phyloP scores from a whole-genome alignment of 2,797 vertebrate genomes.

The Acanthiza pusilla region DNA sequence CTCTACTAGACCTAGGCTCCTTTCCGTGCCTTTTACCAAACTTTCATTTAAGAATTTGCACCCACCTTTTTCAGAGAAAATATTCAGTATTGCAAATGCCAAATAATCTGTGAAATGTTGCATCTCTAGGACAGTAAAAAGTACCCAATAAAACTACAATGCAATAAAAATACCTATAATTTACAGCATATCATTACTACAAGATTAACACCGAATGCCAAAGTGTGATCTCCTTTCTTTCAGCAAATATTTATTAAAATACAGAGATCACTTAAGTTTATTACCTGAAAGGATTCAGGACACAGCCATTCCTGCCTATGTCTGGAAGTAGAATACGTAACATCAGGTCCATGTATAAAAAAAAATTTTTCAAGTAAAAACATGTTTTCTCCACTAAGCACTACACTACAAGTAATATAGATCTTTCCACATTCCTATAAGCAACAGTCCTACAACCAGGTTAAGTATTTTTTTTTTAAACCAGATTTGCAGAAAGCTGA shows the following conservation, averaged over 20 bases:
- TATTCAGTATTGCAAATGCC: background rate
- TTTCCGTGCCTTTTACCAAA: background rate
- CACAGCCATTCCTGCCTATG: background rate
- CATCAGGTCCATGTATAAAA: background rate
- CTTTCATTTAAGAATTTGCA: background rate
- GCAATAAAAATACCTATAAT: background rate
- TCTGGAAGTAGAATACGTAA: background rate
- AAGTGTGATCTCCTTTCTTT: background rate
- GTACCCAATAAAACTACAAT: background rate
- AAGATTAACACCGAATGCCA: background rate
- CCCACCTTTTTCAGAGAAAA: background rate
- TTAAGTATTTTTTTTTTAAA: background rate
- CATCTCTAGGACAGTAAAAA: background rate
- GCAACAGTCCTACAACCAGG: background rate
- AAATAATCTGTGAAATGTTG: background rate
- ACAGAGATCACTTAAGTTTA: background rate
- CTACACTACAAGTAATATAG: accelerated
- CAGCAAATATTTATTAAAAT: background rate
- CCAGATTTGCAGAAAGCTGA: background rate
- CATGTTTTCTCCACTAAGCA: background rate
- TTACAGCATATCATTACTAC: background rate
- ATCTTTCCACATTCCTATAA: background rate
- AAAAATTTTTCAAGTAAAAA: background rate
- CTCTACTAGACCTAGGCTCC: background rate
- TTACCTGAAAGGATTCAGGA: background rate